phyloP scores from a whole-genome alignment of 2,113 vertebrate genomes.

The Tamias sibiricus region DNA sequence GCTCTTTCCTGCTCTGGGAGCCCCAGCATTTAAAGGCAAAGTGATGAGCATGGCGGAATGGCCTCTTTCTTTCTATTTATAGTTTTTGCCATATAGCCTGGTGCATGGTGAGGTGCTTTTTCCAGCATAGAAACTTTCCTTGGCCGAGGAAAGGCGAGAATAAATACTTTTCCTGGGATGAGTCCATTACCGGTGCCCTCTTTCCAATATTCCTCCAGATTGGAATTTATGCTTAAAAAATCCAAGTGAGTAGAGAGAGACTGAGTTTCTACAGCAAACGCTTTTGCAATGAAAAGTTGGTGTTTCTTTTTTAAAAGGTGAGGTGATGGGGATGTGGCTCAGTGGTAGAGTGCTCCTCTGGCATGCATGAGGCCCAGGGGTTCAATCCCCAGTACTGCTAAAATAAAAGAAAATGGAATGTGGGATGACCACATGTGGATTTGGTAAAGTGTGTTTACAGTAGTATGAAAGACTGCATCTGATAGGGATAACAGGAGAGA shows the following conservation, averaged over 20 bases:
- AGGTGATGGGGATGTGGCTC: no score
- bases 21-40: constrained; percentile 75
- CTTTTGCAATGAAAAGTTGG: background rate
- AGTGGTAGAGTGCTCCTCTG: no score
- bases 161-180: constrained; percentile 87
- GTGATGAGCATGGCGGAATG: constrained; percentile 76
- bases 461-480: rapidly evolving
- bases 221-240: constrained; percentile 74
- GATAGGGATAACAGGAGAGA: background rate
- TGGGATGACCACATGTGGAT: background rate
- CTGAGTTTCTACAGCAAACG: background rate
- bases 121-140: constrained; percentile 87
- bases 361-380: no score
- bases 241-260: constrained; percentile 55
- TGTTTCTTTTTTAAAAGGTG: background rate
- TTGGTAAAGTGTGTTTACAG: rapidly evolving
- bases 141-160: constrained; percentile 83
- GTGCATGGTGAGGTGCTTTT: constrained; percentile 83
- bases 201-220: constrained; percentile 79
- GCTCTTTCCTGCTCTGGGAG: constrained; percentile 39
- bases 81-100: constrained; percentile 76
- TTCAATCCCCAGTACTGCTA: no score
- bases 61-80: constrained; percentile 85
- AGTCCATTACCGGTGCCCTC: constrained; percentile 80
- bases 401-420: background rate